These are phyloP conservation scores for Peromyscus maniculatus DNA, from an alignment of 2,113 vertebrate species.

Conservation along the genomic window DNA sequence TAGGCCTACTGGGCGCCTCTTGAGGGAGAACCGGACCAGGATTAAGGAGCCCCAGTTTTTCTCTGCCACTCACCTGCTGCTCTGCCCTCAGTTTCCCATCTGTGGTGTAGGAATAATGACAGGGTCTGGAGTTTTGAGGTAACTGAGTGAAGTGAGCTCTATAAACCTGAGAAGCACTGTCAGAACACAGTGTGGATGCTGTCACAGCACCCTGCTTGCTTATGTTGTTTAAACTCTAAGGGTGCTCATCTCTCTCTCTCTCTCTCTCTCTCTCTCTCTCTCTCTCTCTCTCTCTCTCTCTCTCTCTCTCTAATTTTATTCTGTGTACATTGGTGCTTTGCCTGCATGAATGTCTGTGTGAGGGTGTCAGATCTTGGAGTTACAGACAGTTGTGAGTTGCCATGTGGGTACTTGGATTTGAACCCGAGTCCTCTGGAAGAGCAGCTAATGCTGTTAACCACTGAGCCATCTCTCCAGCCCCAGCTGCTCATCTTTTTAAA, in stretches of 20 bases:
- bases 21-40: not conserved
- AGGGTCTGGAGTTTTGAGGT: not conserved
- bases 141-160: not conserved
- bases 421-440: too few species aligned
- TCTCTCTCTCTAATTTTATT: not conserved
- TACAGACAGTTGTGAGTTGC: too few species aligned
- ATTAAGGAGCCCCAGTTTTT: not conserved
- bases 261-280: not conserved
- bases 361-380: too few species aligned
- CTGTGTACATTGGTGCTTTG: too few species aligned
- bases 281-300: not conserved
- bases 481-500: not conserved
- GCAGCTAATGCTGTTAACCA: too few species aligned
- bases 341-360: too few species aligned
- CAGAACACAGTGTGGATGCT: not conserved
- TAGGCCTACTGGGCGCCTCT: not conserved
- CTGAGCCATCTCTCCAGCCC: too few species aligned
- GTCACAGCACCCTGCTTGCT: not conserved
- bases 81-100: not conserved
- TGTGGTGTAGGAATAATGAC: not conserved
- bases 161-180: not conserved
- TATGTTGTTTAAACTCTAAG: not conserved
- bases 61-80: not conserved
- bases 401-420: too few species aligned
- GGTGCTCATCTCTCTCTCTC: not conserved